phyloP scores from a whole-genome alignment of 2,113 vertebrate species.

The Atlantisia rogersi region DNA sequence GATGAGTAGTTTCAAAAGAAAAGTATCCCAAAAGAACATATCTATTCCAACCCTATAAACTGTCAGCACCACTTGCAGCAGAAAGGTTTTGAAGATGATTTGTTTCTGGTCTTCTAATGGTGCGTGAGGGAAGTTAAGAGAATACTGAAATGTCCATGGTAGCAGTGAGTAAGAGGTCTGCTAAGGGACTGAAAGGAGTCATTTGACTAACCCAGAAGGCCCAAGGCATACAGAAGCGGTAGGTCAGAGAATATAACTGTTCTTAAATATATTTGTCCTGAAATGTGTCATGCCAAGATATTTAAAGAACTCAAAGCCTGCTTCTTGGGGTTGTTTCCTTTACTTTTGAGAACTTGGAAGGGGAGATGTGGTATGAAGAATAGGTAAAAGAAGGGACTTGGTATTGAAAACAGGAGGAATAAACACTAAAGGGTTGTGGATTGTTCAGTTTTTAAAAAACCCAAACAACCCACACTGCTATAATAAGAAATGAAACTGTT shows the following conservation, averaged over 20 bases:
- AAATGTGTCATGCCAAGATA: neutral
- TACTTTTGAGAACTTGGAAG: neutral
- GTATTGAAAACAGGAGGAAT: rapidly evolving
- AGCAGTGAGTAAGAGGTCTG: neutral
- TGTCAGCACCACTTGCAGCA: neutral
- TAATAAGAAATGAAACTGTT: neutral
- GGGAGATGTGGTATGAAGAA: neutral
- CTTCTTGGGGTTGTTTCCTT: neutral
- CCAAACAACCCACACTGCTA: no score
- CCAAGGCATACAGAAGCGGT: neutral
- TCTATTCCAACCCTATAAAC: neutral
- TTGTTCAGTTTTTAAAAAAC: neutral
- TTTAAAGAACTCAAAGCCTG: neutral
- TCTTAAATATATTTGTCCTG: neutral
- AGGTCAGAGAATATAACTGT: neutral
- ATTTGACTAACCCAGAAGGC: neutral
- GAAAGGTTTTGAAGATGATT: neutral
- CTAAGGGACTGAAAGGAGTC: neutral
- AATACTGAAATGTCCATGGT: neutral
- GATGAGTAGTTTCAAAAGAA: neutral
- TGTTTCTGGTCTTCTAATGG: neutral
- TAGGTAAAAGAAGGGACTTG: neutral
- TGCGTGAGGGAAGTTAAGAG: neutral
- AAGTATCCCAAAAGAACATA: neutral
- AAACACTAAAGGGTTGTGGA: neutral